Conservation (phyloP, 2,888 invertebrate species). For the Fragum fragum region DNA sequence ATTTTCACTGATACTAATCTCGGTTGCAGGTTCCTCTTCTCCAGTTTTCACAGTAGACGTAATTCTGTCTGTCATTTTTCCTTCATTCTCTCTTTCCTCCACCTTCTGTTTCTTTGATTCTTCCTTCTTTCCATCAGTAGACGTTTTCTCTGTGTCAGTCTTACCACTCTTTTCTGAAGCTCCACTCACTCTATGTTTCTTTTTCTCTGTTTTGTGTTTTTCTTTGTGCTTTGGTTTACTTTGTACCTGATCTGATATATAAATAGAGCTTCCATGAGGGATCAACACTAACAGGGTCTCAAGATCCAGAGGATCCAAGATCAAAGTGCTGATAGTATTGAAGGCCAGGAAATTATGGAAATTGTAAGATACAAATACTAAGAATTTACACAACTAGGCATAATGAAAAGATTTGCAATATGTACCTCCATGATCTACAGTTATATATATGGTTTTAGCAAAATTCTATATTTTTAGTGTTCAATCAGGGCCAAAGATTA, state of each 20-base stretch:
- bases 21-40: constrained; percentile 55
- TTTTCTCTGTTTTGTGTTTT: constrained; percentile 59
- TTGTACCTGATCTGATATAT: constrained; percentile 14
- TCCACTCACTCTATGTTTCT: constrained; percentile 40
- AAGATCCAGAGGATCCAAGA: no score
- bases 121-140: constrained; percentile 25
- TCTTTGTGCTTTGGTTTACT: constrained; percentile 54
- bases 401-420: no score
- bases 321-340: no score
- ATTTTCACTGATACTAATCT: constrained; percentile 66
- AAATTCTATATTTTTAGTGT: no score
- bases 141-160: constrained; percentile 30
- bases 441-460: no score
- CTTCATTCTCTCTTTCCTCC: constrained; percentile 27
- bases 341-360: no score
- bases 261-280: no score
- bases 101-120: constrained; percentile 47
- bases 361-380: no score
- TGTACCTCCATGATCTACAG: no score
- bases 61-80: constrained; percentile 32
- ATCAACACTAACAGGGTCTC: no score
- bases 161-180: constrained; percentile 49
- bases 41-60: constrained; percentile 22
- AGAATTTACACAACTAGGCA: no score
- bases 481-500: no score